phyloP scores from a whole-genome alignment of 35 echinoderm and acorn worm genomes.

The Holothuria glaberrima region DNA sequence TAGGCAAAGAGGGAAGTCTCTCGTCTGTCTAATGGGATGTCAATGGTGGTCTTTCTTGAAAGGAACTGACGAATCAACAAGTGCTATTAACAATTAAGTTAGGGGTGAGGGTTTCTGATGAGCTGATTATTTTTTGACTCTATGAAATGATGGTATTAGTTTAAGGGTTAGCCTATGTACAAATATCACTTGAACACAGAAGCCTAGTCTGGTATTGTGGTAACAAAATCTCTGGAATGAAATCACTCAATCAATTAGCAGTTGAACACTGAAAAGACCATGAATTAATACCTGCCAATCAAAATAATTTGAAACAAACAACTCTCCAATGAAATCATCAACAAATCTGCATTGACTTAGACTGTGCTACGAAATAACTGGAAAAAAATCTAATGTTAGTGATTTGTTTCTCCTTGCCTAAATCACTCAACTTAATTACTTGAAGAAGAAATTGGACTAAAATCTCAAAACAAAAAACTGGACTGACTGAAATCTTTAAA shows the following conservation, averaged over 20 bases:
- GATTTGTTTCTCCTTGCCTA: background rate
- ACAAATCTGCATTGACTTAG: background rate
- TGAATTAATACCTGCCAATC: background rate
- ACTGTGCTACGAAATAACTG: background rate
- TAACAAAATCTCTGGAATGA: background rate
- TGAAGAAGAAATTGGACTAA: background rate
- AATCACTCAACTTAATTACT: background rate
- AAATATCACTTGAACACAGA: no score
- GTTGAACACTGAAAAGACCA: background rate
- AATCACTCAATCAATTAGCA: background rate
- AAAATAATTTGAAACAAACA: background rate
- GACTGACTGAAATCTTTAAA: no score
- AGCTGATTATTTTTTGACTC: background rate
- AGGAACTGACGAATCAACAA: background rate
- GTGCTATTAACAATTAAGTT: background rate
- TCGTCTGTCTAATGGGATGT: background rate
- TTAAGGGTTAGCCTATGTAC: no score
- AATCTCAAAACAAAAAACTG: background rate
- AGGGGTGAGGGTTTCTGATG: background rate
- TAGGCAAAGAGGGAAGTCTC: conserved; percentile 5
- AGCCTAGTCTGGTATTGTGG: no score
- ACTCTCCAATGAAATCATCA: background rate
- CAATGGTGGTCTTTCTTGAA: background rate
- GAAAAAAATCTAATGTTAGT: background rate
- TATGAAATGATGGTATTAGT: background rate